Base-by-base conservation (phyloP, 2,797 vertebrate genomes). In the Cheirogaleus major region DNA sequence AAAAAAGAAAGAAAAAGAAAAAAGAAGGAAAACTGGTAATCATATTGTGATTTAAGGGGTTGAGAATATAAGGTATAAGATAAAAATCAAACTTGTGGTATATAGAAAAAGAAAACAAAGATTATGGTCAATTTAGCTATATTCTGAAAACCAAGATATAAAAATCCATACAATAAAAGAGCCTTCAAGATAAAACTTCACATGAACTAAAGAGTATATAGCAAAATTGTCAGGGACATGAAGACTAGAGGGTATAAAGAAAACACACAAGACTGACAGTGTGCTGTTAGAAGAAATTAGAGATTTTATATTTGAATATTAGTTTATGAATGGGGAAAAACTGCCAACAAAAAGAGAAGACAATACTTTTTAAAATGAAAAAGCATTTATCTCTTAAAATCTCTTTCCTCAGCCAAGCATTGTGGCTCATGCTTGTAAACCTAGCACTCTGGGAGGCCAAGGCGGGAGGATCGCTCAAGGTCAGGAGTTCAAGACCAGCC, bases 271-370 rank as follows among this genome's bases (percentile, higher is more conserved):
- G 22, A 43, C 0, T 72, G 61, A 63, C 25, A 18, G 27, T 35
- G 43, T 72, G 10, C 6, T 48, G 8, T 63, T 38, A 55, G 63
- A 83, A 89, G 32, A 76, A 70, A 79, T n/a, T 35, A 76, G 10
- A 50, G 41, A 65, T 17, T 94, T 69, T 93, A 38, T 90, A 79
- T 84, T n/a, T 90, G n/a, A 95, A 15, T 78, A 69, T 63, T 78
- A 89, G 23, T 65, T 90, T 70, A 93, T 23, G 13, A 63, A 72
- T 45, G n/a, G 20, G 38, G 83, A 17, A 22, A 75, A 95, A 88
- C 10, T 43, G 6, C 14, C 35, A 18, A 35, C 15, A 25, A 80
- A 50, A 79, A 81, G 57, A 12, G 25, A 57, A 86, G 32, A 89
- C 15, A 45, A 35, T 45, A 63, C 22, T 85, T 92, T 93, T 52